Percentiles rank a stretch among this genome's conserved stretches.
phyloP scores from a whole-genome alignment of 1,140 invertebrate species.

The Trichonephila inaurata region DNA sequence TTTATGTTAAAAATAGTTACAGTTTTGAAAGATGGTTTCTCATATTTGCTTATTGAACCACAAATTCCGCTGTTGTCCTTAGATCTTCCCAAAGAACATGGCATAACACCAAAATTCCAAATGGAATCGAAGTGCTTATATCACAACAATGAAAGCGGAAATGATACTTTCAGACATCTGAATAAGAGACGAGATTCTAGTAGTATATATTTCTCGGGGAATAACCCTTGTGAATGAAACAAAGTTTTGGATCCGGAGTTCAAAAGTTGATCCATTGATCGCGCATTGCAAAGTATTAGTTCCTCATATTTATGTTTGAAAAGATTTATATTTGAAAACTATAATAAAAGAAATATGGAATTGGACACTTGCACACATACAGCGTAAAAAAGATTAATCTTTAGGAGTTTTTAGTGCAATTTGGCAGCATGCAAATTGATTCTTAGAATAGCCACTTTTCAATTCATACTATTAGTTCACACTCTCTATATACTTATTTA shows the following conservation, averaged over 20 bases:
- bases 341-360: too few relatives aligned
- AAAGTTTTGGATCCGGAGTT: not conserved
- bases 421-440: too few relatives aligned
- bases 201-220: not conserved
- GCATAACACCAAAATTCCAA: not conserved
- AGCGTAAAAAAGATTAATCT: too few relatives aligned
- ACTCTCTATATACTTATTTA: too few relatives aligned
- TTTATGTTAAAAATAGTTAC: not conserved
- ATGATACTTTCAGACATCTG: not conserved
- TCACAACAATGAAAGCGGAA: not conserved
- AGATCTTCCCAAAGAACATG: not conserved
- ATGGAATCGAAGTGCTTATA: not conserved
- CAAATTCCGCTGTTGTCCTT: not conserved
- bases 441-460: too few relatives aligned
- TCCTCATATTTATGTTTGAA: too few relatives aligned
- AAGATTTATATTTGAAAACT: too few relatives aligned
- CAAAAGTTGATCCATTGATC: not conserved
- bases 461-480: too few relatives aligned
- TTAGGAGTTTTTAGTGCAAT: too few relatives aligned
- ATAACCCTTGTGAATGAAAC: not conserved
- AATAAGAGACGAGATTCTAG: not conserved
- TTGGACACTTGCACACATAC: too few relatives aligned
- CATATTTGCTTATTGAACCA: not conserved
- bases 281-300: too few relatives aligned
- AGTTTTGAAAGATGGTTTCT: not conserved